Percentiles rank a stretch among this genome's conserved stretches.
These are phyloP conservation scores for Mohoua ochrocephala DNA, from an alignment of 2,113 vertebrate species.

Conservation along the genomic window DNA sequence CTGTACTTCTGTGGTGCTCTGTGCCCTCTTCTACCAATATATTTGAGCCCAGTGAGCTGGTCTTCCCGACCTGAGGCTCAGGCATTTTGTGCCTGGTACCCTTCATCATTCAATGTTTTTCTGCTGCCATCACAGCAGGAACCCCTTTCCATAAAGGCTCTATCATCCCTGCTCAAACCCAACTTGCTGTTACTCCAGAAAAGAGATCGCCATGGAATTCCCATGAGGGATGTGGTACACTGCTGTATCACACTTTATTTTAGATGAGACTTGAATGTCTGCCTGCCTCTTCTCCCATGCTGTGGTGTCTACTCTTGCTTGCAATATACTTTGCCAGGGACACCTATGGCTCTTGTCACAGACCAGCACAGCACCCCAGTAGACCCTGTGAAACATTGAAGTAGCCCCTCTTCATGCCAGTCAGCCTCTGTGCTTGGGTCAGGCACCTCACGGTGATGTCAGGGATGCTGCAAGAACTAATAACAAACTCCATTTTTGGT, in stretches of 20 bases:
- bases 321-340: background rate
- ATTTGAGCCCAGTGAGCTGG: background rate
- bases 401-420: background rate
- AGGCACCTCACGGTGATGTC: background rate
- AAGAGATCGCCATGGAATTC: background rate
- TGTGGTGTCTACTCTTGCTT: background rate
- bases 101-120: background rate
- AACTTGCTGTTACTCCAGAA: background rate
- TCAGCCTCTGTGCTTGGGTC: background rate
- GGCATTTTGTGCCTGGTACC: background rate
- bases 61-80: rapidly evolving
- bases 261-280: background rate
- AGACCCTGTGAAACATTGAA: background rate
- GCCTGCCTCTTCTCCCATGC: background rate
- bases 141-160: background rate
- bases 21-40: background rate
- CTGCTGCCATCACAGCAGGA: background rate
- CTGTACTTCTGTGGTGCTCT: background rate
- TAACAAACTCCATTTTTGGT: background rate
- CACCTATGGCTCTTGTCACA: background rate
- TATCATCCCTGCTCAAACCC: background rate
- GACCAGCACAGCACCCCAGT: background rate
- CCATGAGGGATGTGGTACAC: background rate
- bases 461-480: background rate
- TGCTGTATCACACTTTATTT: background rate